Evolutionary conservation across 92 coral and sea anemone species (phyloP).

Genomic region (Meandrina meandrites): DNA sequence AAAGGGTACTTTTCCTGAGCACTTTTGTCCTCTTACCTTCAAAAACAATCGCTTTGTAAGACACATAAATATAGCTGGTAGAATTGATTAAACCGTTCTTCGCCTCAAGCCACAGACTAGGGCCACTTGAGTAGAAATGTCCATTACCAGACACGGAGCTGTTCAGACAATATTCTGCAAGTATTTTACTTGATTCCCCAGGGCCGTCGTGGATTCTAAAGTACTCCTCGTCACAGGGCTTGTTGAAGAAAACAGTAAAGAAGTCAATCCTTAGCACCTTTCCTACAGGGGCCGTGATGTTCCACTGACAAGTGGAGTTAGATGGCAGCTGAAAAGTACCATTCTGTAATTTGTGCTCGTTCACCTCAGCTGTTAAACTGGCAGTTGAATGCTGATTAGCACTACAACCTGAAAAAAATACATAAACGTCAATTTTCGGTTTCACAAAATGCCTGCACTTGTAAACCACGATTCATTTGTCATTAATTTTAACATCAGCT

Average conservation of each 20-base stretch:
- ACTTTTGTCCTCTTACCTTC: constrained; percentile 4
- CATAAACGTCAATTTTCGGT: background rate
- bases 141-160: background rate
- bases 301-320: constrained; percentile 57
- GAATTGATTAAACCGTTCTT: constrained; percentile 4
- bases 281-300: constrained; percentile 58
- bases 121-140: constrained; percentile 32
- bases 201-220: constrained; percentile 40
- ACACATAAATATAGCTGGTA: background rate
- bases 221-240: constrained; percentile 29
- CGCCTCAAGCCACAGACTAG: constrained; percentile 28
- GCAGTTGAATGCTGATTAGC: constrained; percentile 19
- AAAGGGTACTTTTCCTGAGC: no score
- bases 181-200: constrained; percentile 20
- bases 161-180: constrained; percentile 33
- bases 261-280: constrained; percentile 16
- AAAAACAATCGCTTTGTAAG: background rate
- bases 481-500: no score
- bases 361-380: background rate
- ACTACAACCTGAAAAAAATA: constrained; percentile 18
- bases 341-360: background rate
- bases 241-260: background rate
- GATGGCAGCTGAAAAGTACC: background rate
- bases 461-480: no score
- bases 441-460: no score